These are phyloP conservation scores for Drosophila mayri DNA, from an alignment of 1,140 invertebrate species.

Conservation along the genomic window DNA sequence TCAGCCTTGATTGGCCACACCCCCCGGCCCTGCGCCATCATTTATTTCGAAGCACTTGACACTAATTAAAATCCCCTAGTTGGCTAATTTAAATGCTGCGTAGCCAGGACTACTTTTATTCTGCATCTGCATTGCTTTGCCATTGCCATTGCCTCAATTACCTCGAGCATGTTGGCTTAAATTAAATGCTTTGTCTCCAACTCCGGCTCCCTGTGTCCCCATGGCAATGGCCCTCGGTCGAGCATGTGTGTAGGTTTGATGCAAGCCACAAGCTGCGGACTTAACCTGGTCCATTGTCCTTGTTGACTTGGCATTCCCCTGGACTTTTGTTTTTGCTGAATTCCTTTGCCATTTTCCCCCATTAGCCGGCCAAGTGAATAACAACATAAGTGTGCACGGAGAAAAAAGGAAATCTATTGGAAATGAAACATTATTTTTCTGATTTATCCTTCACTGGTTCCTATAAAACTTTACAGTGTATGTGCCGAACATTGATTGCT, in stretches of 20 bases:
- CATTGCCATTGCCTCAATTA: conserved; percentile 48
- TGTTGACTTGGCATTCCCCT: not conserved
- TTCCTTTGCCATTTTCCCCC: conserved; percentile 25
- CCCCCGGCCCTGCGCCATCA: conserved; percentile 5
- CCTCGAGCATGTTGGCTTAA: conserved; percentile 58
- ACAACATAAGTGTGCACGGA: conserved; percentile 11
- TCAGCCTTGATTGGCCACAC: conserved; percentile 55
- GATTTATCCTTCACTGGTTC: no score
- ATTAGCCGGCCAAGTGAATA: conserved; percentile 16
- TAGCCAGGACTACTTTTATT: conserved; percentile 38
- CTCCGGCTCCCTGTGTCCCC: conserved; percentile 22
- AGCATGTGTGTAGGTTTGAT: not conserved
- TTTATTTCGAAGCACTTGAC: conserved; percentile 62
- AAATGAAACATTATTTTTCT: no score
- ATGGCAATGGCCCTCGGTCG: conserved; percentile 7
- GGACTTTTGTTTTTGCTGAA: conserved; percentile 2
- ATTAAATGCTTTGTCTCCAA: conserved; percentile 40
- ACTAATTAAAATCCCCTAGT: conserved; percentile 77
- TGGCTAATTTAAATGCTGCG: conserved; percentile 70
- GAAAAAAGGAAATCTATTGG: not conserved
- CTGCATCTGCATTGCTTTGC: conserved; percentile 19
- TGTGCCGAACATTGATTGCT: not conserved
- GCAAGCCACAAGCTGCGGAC: conserved; percentile 6
- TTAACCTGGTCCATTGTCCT: conserved; percentile 29
- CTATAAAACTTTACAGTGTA: not conserved